Percentiles rank a stretch among this genome's conserved stretches.
phyloP scores from a whole-genome alignment of 2,888 invertebrate species.

The Trilocha varians region DNA sequence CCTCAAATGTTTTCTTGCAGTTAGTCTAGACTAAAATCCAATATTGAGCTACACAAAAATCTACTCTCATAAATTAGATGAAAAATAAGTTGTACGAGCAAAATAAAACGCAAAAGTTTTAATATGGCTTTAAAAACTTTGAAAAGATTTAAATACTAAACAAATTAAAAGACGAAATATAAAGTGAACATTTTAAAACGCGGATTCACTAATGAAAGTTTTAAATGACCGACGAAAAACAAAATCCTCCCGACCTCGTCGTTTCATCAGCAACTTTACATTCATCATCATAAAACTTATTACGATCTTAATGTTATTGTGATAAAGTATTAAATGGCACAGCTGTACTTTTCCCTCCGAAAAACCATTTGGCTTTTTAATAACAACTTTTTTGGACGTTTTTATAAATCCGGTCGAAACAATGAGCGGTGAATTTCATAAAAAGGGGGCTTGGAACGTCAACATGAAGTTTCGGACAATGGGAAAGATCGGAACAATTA shows the following conservation, averaged over 20 bases:
- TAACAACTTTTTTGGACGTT: constrained; percentile 50
- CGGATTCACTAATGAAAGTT: constrained; percentile 69
- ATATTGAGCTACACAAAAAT: no score
- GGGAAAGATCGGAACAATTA: constrained; percentile 56
- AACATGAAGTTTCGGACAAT: constrained; percentile 52
- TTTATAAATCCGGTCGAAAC: constrained; percentile 59
- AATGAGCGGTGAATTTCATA: constrained; percentile 59
- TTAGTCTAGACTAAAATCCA: no score
- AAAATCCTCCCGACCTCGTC: constrained; percentile 60
- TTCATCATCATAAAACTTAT: constrained; percentile 18
- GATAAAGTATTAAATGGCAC: constrained; percentile 21
- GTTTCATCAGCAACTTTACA: constrained; percentile 44
- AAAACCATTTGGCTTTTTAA: constrained; percentile 20
- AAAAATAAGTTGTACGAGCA: no score
- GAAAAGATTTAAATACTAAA: background rate
- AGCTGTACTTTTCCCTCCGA: constrained; percentile 7
- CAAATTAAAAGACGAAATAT: constrained; percentile 7
- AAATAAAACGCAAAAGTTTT: no score
- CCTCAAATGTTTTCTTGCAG: no score
- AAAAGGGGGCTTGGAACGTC: constrained; percentile 51
- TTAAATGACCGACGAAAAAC: constrained; percentile 62
- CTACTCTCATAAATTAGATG: no score
- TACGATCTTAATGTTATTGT: constrained; percentile 6
- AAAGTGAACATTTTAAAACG: constrained; percentile 50
- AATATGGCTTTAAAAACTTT: no score